phyloP scores from a whole-genome alignment of 2,113 vertebrate species.

The Danio rerio region DNA sequence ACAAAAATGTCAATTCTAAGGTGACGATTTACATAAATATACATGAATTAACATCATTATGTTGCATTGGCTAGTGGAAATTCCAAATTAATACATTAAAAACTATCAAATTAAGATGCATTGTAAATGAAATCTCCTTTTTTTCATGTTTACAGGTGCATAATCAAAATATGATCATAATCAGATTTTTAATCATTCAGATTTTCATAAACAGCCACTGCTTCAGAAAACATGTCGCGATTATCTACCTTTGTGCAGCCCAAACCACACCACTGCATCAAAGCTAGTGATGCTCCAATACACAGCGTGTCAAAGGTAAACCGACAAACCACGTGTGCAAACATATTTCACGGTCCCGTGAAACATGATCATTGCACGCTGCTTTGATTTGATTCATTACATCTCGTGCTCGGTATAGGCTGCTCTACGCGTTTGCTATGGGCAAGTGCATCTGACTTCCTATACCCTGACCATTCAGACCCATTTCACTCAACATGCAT shows the following conservation, averaged over 20 bases:
- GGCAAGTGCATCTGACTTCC: constrained; percentile 32
- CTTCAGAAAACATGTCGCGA: background rate
- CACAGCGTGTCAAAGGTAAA: background rate
- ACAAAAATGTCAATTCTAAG: no score
- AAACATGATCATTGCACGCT: background rate
- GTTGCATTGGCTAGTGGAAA: no score
- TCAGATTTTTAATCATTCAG: background rate
- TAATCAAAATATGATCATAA: background rate
- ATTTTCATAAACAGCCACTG: background rate
- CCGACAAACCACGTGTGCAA: constrained; percentile 22
- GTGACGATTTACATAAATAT: no score
- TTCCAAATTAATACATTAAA: no score
- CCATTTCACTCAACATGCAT: constrained; percentile 14
- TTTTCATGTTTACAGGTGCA: background rate
- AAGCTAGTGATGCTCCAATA: background rate
- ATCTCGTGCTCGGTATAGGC: background rate
- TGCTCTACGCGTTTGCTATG: background rate
- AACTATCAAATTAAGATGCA: no score
- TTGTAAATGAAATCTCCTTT: no score
- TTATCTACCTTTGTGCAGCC: background rate
- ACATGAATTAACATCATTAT: no score
- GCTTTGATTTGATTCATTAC: constrained; percentile 2
- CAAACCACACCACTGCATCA: background rate
- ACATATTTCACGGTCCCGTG: background rate
- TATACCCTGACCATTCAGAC: constrained; percentile 17